Evolutionary conservation across 2,888 invertebrate genomes (phyloP).

Genomic region (Prosapia bicincta): DNA sequence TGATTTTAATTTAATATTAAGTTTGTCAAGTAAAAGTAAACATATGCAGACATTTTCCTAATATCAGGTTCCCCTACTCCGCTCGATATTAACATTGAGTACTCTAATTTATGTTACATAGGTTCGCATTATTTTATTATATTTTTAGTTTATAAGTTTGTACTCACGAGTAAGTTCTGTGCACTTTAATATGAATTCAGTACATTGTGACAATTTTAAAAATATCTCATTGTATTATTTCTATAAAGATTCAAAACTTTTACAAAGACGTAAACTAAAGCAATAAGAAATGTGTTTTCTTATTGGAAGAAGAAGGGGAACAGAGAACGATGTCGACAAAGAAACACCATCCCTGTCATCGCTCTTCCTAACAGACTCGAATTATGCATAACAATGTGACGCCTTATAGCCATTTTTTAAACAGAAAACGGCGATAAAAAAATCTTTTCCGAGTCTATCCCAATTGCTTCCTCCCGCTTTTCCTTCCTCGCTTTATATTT

Average conservation of each 20-base stretch:
- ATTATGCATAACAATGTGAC: slow-evolving; percentile 2
- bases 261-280: background rate
- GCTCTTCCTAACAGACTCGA: background rate
- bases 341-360: background rate
- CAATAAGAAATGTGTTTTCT: background rate
- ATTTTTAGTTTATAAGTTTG: too few relatives aligned
- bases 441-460: slow-evolving; percentile 2
- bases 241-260: background rate
- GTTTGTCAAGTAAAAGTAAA: too few relatives aligned
- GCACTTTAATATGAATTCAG: too few relatives aligned
- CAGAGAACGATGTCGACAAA: background rate
- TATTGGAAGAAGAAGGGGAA: background rate
- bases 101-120: too few relatives aligned
- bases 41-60: too few relatives aligned
- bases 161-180: too few relatives aligned
- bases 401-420: background rate
- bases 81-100: too few relatives aligned
- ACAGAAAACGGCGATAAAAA: background rate
- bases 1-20: too few relatives aligned
- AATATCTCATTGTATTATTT: too few relatives aligned
- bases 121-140: too few relatives aligned
- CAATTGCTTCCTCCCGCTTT: slow-evolving; percentile 7
- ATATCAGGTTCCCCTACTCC: too few relatives aligned
- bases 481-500: background rate
- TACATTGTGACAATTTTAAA: too few relatives aligned